Base-by-base conservation (phyloP, 2,888 invertebrate species). In the Abrostola triplasia region DNA sequence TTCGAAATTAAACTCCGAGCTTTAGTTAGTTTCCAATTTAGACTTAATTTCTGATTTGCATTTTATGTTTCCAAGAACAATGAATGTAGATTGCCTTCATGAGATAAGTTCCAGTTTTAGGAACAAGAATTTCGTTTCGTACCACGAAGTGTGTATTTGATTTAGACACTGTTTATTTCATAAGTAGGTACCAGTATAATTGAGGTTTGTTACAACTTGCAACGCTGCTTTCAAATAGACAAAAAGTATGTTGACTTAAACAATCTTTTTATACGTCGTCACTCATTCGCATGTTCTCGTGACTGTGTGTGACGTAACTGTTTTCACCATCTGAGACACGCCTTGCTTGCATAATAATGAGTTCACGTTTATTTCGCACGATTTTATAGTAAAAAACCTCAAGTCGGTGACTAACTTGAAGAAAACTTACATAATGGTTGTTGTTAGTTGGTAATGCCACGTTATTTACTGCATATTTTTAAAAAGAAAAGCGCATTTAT, bases 331-430 rank as follows among this genome's bases (percentile, higher is more conserved):
- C 81, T 77, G 79, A 75, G 74, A 76, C 80, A 75, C 67, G 73
- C 78, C 80, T 75, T 64, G 72, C 81, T 84, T 86, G 84, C 84
- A 86, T 86, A 87, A 84, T 84, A 84, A 84, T 81, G 77, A 82
- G 81, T 79, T 77, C 83, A 82, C 82, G 84, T 82, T 81, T 80
- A 79, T 82, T 84, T 84, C 70, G 81, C 86, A 84, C 85, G 86
- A 83, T 80, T 81, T 81, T 79, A 74, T 74, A 69, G 69, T 79
- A 81, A 84, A 84, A 81, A 84, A 76, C 55, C 38, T 47, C 49
- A 58, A 67, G 49, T 60, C 49, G 53, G 59, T 67, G 57, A 73
- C 65, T 69, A 70, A 71, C 67, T 67, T 59, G 62, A 73, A 67
- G 64, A 71, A 75, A 76, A 73, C 65, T 83, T 80, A 79, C 71